These are phyloP conservation scores for Periphyllus acericola DNA, from an alignment of 2,888 invertebrate species.

Conservation along the genomic window DNA sequence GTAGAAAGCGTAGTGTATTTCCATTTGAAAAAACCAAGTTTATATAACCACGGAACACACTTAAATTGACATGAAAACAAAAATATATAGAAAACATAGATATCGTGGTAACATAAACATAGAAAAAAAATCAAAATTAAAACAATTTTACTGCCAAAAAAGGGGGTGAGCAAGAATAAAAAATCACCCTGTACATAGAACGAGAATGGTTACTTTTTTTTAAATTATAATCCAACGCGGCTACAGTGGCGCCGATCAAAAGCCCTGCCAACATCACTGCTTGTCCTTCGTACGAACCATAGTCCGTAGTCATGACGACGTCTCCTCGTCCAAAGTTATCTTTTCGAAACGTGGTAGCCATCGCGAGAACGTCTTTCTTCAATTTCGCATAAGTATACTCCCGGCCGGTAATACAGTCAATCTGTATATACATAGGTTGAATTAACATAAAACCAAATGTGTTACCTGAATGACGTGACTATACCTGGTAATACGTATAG, in stretches of 20 bases:
- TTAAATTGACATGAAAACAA: too few species aligned
- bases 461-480: too few species aligned
- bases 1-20: too few species aligned
- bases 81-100: too few species aligned
- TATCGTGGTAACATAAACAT: too few species aligned
- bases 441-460: neutral
- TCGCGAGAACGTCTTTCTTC: slow-evolving; percentile 35
- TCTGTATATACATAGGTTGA: neutral
- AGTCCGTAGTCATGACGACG: slow-evolving; percentile 7
- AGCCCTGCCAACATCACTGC: slow-evolving; percentile 20
- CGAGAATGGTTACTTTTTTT: slow-evolving; percentile 6
- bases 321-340: slow-evolving; percentile 8
- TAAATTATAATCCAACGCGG: slow-evolving; percentile 10
- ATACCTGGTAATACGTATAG: too few species aligned
- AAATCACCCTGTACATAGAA: too few species aligned
- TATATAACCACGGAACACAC: too few species aligned
- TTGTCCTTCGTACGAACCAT: slow-evolving; percentile 22
- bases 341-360: neutral
- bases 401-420: slow-evolving; percentile 21
- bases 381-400: slow-evolving; percentile 31
- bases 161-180: too few species aligned
- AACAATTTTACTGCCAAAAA: too few species aligned
- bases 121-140: too few species aligned
- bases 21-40: too few species aligned
- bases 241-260: neutral